Percentiles rank a stretch among this genome's conserved stretches.
Conservation (phyloP, 2,797 vertebrate genomes). For the Pteronotus mesoamericanus region DNA sequence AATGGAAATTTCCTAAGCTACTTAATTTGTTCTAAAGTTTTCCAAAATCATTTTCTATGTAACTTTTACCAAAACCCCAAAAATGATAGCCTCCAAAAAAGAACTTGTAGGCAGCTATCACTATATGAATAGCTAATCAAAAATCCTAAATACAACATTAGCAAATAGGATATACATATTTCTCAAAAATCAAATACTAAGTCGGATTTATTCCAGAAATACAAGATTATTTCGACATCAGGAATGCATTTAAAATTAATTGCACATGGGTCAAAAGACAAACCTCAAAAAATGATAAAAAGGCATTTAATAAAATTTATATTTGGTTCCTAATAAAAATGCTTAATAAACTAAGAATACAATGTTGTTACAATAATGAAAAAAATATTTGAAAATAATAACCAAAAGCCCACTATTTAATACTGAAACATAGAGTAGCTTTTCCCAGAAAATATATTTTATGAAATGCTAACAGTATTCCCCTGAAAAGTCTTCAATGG, state of each 20-base stretch:
- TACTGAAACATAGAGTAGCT: not conserved
- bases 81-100: not conserved
- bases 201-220: not conserved
- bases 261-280: not conserved
- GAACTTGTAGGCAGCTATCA: not conserved
- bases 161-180: not conserved
- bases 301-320: not conserved
- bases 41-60: slow-evolving; percentile 1
- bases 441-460: not conserved
- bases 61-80: not conserved
- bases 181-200: not conserved
- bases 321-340: not conserved
- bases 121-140: not conserved
- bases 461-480: not conserved
- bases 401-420: not conserved
- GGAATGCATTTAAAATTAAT: not conserved
- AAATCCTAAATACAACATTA: not conserved
- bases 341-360: not conserved
- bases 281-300: not conserved
- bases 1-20: not conserved
- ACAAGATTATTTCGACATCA: not conserved
- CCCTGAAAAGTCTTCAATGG: not conserved
- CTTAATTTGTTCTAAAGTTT: not conserved
- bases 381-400: not conserved
- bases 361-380: not conserved